phyloP scores from a whole-genome alignment of 2,888 invertebrate genomes.

The Homarus gammarus region DNA sequence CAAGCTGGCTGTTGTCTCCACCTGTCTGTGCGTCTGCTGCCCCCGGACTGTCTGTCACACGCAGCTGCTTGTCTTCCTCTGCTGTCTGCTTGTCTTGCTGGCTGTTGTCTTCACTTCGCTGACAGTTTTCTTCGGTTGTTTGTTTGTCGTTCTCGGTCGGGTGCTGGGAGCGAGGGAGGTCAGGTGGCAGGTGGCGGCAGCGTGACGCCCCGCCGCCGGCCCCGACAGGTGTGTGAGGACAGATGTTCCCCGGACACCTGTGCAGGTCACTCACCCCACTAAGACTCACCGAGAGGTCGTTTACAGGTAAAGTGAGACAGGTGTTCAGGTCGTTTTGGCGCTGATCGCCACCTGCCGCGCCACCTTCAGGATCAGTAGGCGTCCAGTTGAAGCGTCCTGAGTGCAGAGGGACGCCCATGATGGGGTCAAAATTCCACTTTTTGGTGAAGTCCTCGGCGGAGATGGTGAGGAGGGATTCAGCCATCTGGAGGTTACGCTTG shows the following conservation, averaged over 20 bases:
- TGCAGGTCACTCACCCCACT: background rate
- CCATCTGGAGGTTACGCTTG: constrained; percentile 14
- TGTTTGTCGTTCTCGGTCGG: background rate
- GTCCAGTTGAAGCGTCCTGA: constrained; percentile 35
- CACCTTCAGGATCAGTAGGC: background rate
- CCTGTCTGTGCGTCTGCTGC: background rate
- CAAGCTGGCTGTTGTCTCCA: constrained; percentile 2
- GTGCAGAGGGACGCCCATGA: constrained; percentile 38
- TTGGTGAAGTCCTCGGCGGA: constrained; percentile 53
- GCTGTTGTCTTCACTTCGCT: background rate
- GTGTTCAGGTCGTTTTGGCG: background rate
- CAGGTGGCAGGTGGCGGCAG: background rate
- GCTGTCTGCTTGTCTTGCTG: background rate
- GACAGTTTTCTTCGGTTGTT: background rate
- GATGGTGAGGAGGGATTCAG: constrained; percentile 50
- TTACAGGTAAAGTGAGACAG: background rate
- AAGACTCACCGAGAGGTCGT: background rate
- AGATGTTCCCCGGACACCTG: no score
- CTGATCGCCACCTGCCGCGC: background rate
- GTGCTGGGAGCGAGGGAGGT: background rate
- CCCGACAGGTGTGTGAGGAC: background rate
- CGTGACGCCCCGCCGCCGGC: no score
- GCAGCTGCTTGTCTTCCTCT: no score
- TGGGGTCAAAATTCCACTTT: constrained; percentile 68
- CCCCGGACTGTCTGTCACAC: no score